A percentile compares a stretch with the other conserved stretches of the same genome.
These are phyloP conservation scores for Cairina moschata DNA, from an alignment of 2,113 vertebrate genomes.

Conservation along the genomic window DNA sequence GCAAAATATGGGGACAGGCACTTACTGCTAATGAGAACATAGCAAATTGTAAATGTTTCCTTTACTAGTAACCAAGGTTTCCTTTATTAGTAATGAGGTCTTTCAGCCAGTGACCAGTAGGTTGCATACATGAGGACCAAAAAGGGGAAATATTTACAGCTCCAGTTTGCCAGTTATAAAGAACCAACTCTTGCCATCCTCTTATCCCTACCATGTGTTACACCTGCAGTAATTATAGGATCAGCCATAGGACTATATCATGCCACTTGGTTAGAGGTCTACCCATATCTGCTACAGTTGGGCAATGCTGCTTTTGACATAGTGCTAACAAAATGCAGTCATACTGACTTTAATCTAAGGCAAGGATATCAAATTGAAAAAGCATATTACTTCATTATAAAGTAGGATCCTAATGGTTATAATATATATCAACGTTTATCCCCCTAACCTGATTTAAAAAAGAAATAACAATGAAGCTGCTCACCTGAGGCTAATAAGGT, in stretches of 20 bases:
- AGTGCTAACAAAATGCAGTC: background rate
- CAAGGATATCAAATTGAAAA: background rate
- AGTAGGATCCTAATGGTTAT: background rate
- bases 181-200: background rate
- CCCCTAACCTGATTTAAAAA: background rate
- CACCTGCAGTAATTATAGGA: background rate
- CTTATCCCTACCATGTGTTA: rapidly evolving
- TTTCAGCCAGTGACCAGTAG: background rate
- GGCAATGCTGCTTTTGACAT: background rate
- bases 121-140: background rate
- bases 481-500: background rate
- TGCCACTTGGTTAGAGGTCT: background rate
- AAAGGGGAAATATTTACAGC: background rate
- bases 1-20: background rate
- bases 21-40: background rate
- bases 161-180: background rate
- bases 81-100: background rate
- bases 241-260: background rate
- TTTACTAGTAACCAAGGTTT: background rate
- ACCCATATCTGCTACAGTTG: background rate
- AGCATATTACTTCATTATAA: background rate
- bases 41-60: background rate
- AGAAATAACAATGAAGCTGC: background rate
- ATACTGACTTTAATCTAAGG: background rate
- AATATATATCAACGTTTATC: background rate